phyloP scores from a whole-genome alignment of 2,888 invertebrate genomes.

The Calameuta filiformis region DNA sequence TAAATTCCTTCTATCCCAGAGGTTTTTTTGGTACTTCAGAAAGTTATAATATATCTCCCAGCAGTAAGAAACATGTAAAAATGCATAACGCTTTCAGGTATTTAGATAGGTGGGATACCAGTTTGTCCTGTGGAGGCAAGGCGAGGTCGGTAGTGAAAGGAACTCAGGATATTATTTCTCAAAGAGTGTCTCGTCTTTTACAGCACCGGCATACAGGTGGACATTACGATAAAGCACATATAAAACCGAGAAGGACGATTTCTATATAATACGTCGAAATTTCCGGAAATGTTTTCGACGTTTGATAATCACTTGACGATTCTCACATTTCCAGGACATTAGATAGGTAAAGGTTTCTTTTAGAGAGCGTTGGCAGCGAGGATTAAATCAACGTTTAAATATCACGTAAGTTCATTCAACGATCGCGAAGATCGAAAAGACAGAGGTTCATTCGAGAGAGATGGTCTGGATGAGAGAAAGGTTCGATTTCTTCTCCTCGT shows the following conservation, averaged over 20 bases:
- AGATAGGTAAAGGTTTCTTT: neutral
- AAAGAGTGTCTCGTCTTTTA: conserved; percentile 16
- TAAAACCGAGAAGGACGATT: too few relatives aligned
- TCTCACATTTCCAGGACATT: neutral
- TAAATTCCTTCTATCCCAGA: neutral
- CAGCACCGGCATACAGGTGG: neutral
- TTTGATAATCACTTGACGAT: neutral
- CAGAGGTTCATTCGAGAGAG: neutral
- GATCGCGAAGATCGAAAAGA: neutral
- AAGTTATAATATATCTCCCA: neutral
- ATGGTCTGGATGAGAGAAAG: neutral
- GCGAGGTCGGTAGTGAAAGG: conserved; percentile 58
- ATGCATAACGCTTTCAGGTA: neutral
- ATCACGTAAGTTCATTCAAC: neutral
- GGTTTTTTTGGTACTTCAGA: neutral
- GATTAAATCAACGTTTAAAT: neutral
- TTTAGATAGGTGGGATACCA: conserved; percentile 18
- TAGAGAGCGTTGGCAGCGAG: neutral
- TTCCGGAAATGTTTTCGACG: neutral
- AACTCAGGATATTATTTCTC: conserved; percentile 30
- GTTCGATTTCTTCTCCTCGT: neutral
- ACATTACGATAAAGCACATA: neutral
- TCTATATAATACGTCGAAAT: neutral
- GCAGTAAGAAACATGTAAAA: neutral
- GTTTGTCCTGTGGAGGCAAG: conserved; percentile 25